Evolutionary conservation across 2,797 vertebrate species (phyloP), one percentile per base, ranked within the genome.

Genomic region (Eospalax fontanierii): DNA sequence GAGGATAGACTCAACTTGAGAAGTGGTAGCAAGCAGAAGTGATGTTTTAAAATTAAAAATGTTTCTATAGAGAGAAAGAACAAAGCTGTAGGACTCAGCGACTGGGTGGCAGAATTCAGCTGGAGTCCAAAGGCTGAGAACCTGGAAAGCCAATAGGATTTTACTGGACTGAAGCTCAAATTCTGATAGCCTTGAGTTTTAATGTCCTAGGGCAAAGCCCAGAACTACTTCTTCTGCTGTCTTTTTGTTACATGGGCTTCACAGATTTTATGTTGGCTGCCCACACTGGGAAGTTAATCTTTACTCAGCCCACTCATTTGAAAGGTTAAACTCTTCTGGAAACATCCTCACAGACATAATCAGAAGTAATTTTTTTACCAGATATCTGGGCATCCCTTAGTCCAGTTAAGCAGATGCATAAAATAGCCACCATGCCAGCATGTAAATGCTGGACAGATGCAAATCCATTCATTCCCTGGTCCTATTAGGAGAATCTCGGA

Each of bases 21-120:
- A 94, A 92, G 63, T 81, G 21, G 61, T 80, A n/a, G 89, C 94
- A 97, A 95, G 95, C 57, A 83, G 80, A 92, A 35, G 18, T 9
- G 43, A 46, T 1, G 19, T 76, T 93, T 95, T 90, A 26, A 3
- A 85, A 73, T 22, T 11, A 59, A 93, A 95, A 94, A 87, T 90
- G 50, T 86, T 82, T 81, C 78, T 82, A n/a, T n/a, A 85, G 43
- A 83, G 14, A 21, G 7, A 65, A 92, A 80, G 46, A 80, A 2
- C 80, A 30, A 65, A 65, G 63, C n/a, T 71, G n/a, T 40, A 78
- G n/a, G 70, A 22, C 24, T 43, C 30, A n/a, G 22, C 40, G 54
- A 57, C 28, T 12, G 61, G 18, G 28, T 57, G 33, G 14, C 46
- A 6, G 12, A 22, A 84, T 43, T 91, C 38, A 28, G 40, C 43